Evolutionary conservation across 2,888 invertebrate genomes (phyloP), one percentile per base, ranked within the genome.

Genomic region (Lasiommata megera): DNA sequence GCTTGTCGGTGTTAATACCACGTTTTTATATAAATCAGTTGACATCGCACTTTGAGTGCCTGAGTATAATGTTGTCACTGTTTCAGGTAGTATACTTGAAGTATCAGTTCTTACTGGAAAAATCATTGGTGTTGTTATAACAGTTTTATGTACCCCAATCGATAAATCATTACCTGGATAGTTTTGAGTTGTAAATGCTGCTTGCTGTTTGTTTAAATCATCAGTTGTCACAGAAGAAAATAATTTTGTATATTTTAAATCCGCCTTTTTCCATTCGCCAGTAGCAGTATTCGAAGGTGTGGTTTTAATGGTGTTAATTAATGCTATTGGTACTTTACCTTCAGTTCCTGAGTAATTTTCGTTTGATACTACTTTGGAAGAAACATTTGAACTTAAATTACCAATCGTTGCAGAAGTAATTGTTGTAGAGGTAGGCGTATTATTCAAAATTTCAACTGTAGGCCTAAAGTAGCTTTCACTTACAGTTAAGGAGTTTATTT

Each of bases 401-500:
- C n/a, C 38, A n/a, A 23, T 5, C 31, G 9, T 16, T 14, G 11
- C 31, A 9, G 9, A 14, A 16, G 16, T 31, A 9, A 8, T 14
- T 44, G 14, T 14, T 9, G 16, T 16, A 11, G 29, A 31, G 11
- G 29, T n/a, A 6, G 18, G 9, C 6, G 23, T 6, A n/a, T 12
- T 23, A 23, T 28, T 28, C 1, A 18, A 1, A 11, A 46, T 17
- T 46, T 6, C 6, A 16, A 29, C 31, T 16, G 6, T 46, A 29
- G 29, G 5, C 6, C 0, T 48, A 18, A 31, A 6, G 34, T 48
- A 52, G 12, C 9, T 23, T 31, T 28, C 56, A 60, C 54, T 57
- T 3, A 36, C 57, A 54, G 50, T 60, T 28, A 46, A 18, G 34
- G 38, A 38, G 54, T 53, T 56, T 16, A 6, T 23, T 50, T 18